phyloP scores from a whole-genome alignment of 2,797 vertebrate genomes.

The Molossus alvarezi region DNA sequence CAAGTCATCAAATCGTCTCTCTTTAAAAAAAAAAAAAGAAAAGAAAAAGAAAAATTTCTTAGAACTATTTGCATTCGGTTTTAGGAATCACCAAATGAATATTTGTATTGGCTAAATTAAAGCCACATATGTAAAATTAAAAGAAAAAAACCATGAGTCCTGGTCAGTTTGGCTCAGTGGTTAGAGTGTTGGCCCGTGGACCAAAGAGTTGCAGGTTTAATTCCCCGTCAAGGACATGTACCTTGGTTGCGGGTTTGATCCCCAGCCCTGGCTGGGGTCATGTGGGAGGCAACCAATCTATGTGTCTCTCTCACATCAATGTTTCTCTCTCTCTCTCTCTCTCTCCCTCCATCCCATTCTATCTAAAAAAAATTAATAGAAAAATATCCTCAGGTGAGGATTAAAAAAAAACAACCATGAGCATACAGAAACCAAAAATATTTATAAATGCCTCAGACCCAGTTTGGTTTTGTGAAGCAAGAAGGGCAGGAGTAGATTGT shows the following conservation, averaged over 20 bases:
- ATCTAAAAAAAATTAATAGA: no score
- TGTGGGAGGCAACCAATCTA: no score
- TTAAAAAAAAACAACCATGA: not conserved
- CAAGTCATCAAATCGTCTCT: not conserved
- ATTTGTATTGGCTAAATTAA: slow-evolving; percentile 25
- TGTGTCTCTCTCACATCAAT: no score
- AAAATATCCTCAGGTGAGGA: no score
- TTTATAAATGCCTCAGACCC: not conserved
- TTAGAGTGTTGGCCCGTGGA: no score
- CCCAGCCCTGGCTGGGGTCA: no score
- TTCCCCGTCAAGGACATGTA: no score
- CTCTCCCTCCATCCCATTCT: no score
- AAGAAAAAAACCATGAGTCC: not conserved
- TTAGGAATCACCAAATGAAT: not conserved
- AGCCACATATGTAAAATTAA: slow-evolving; percentile 12
- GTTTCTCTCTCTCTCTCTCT: no score
- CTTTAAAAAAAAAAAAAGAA: not conserved
- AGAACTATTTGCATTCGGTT: not conserved
- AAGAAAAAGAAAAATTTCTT: not conserved
- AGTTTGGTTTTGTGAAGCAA: not conserved
- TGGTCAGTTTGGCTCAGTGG: no score
- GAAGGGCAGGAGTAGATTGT: not conserved
- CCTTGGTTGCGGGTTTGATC: no score
- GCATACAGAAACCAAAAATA: not conserved
- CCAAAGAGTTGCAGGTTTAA: no score